Evolutionary conservation across 2,797 vertebrate species (phyloP).

Genomic region (Protonibea diacanthus): DNA sequence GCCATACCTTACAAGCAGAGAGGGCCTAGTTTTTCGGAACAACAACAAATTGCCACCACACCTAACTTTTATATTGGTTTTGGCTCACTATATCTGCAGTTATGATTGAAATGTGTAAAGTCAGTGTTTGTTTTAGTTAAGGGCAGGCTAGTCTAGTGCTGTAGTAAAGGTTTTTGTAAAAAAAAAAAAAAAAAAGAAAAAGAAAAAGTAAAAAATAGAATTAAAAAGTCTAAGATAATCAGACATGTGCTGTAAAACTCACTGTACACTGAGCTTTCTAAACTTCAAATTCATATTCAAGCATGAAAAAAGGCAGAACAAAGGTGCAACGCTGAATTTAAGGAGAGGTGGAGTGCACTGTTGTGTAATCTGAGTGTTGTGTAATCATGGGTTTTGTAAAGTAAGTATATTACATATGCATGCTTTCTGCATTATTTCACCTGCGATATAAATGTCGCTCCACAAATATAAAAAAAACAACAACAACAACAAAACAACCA

Average conservation of each 20-base stretch:
- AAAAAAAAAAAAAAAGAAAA: background rate
- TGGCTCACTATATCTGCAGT: background rate
- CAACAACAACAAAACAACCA: background rate
- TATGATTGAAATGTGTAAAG: background rate
- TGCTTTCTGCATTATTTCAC: background rate
- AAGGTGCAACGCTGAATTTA: background rate
- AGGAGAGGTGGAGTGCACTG: background rate
- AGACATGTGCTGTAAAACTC: background rate
- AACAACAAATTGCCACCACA: background rate
- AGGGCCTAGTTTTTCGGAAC: background rate
- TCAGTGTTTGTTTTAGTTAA: background rate
- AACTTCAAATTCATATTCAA: background rate
- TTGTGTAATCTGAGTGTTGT: background rate
- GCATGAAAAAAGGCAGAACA: background rate
- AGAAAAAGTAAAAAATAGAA: background rate
- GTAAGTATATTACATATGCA: background rate
- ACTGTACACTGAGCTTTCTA: background rate
- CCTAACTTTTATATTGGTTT: too few relatives aligned
- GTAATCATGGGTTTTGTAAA: background rate
- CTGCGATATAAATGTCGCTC: background rate
- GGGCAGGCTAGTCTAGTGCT: background rate
- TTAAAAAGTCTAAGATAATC: background rate
- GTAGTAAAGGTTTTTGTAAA: background rate
- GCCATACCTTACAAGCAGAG: background rate
- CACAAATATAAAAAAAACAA: background rate